Conservation (phyloP, 1,140 invertebrate species). For the Sycobia sp. region DNA sequence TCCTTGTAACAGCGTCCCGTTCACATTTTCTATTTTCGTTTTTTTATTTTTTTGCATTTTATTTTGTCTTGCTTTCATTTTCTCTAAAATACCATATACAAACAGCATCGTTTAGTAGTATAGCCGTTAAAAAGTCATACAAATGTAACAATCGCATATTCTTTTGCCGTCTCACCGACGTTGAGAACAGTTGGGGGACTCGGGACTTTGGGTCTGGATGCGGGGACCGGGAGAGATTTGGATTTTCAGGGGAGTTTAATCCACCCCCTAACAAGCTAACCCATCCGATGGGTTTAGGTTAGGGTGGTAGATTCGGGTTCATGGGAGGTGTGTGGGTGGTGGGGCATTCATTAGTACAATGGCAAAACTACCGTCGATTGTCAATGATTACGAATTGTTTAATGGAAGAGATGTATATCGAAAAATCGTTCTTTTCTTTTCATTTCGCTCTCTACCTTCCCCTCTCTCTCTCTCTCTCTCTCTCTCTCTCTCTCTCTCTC, state of each 20-base stretch:
- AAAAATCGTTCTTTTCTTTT: slow-evolving; percentile 7
- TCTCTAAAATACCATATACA: slow-evolving; percentile 36
- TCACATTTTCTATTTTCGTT: no score
- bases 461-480: no score
- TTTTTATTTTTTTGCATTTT: slow-evolving; percentile 25
- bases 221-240: no score
- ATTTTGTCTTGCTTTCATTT: slow-evolving; percentile 19
- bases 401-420: slow-evolving; percentile 1
- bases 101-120: slow-evolving; percentile 35
- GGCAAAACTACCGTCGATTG: slow-evolving; percentile 28
- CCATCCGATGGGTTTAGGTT: neutral
- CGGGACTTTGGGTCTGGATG: neutral
- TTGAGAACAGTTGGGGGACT: no score
- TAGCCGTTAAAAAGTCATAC: slow-evolving; percentile 36
- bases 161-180: slow-evolving; percentile 24
- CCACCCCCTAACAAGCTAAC: no score
- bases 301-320: neutral
- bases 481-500: no score
- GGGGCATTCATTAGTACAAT: neutral
- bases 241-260: no score
- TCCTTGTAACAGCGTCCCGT: slow-evolving; percentile 24
- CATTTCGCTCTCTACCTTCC: no score
- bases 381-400: slow-evolving; percentile 31
- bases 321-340: neutral
- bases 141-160: slow-evolving; percentile 36